Base-by-base conservation (phyloP, 2,113 vertebrate species). In the Oreamnos americanus region DNA sequence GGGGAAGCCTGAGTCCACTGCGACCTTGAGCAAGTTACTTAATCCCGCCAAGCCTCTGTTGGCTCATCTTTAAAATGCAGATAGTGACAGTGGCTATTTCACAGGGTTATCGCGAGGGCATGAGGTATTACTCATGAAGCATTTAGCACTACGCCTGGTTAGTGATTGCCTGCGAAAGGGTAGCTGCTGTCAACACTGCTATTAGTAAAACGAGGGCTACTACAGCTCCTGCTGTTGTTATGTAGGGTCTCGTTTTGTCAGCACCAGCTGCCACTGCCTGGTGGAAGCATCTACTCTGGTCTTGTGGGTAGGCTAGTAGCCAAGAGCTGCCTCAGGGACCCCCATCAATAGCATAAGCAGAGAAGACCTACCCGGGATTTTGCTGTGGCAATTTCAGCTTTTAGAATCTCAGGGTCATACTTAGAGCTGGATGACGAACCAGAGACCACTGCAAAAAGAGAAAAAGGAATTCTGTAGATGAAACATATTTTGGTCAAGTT, bases 331-430 rank as follows among this genome's bases (percentile, higher is more conserved):
- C 78, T 39, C 12, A 0, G 19, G 19, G 84, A 76, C 33, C 53
- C 87, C 55, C 71, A 25, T 51, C 28, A 23, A 17, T 0, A 36
- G 86, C 9, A 26, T 4, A 11, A 7, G 19, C 8, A 12, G 79
- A 87, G 60, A 94, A 25, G 78, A n/a, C 99, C 99, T 99, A 99
- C 99, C 99, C 99, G 99, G 97, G 99, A 99, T 98, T 99, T 99
- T 92, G 99, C 99, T 23, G 99, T 99, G 97, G 99, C 99, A 86
- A 99, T 99, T 98, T 99, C 99, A 0, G 99, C 99, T 98, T 99
- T 99, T 87, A 99, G 99, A 98, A 99, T 99, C 93, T 99, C 99
- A 0, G 99, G 99, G 98, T 99, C 99, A 89, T 99, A 99, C 98
- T 99, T 99, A 95, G 99, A 99, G 98, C 99, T 99, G 83, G 99